Base-by-base conservation (phyloP, 2,888 invertebrate species). In the Drosophila rellima region DNA sequence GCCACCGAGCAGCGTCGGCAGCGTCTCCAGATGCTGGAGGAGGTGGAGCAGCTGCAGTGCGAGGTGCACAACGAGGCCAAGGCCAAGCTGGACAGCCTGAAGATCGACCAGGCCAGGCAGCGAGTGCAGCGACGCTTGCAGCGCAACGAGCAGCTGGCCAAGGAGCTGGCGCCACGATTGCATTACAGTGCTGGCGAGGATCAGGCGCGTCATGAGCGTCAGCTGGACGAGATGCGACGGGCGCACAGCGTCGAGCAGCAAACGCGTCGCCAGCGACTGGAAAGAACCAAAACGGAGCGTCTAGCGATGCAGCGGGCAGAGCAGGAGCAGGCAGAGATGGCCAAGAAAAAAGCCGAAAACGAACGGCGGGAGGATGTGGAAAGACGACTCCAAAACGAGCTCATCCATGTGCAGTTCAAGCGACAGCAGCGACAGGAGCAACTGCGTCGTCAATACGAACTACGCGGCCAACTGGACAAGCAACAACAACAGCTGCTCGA, bases 141-240 rank as follows among this genome's bases (percentile, higher is more conserved):
- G 7, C 89, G 93, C 0, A 89, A 93, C 47, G 94, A 94, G 20
- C 80, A 88, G n/a, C 94, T 94, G 70, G 93, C 94, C 56, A 78
- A 91, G 48, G 90, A 92, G 64, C 79, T 94, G 67, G 92, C 92
- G 51, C 92, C 92, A 0, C 93, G 93, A 0, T 93, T 93, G 29
- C 92, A 92, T 13, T 92, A 90, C 23, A 92, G 93, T 1, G 92
- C 92, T 1, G 91, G 88, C 0, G 89, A 90, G 47, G 94, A 94
- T 37, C 92, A 93, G 17, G 93, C 91, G n/a, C 92, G 93, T 0
- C 80, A 94, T 0, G 91, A 93, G 15, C 94, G 94, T 33, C 94
- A 94, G 13, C 79, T 93, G 26, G 91, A 90, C 13, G 94, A 94
- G 89, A 90, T 90, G 80, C 92, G 92, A 8, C 85, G 91, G 13